Evolutionary conservation across 2,888 invertebrate species (phyloP).

Genomic region (Eumacrocentrus americanus): DNA sequence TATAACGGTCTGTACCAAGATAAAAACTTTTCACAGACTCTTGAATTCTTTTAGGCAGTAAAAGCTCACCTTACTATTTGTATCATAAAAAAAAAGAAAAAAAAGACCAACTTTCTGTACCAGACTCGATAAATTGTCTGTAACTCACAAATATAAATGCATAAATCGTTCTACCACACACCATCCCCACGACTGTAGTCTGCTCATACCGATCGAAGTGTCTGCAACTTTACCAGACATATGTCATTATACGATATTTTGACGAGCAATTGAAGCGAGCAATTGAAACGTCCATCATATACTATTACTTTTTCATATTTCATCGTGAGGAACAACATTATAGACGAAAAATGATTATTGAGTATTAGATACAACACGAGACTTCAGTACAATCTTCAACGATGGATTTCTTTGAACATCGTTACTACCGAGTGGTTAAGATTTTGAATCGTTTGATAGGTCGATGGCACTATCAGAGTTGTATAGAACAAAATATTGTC

Average conservation of each 20-base stretch:
- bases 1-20: too few species aligned
- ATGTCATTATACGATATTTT: neutral
- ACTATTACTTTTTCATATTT: neutral
- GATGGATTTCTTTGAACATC: constrained; percentile 30
- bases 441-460: constrained; percentile 18
- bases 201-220: neutral
- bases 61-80: neutral
- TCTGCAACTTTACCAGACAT: neutral
- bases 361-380: neutral
- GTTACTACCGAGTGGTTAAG: constrained; percentile 25
- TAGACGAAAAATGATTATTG: too few species aligned
- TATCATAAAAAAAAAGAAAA: too few species aligned
- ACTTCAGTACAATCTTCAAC: neutral
- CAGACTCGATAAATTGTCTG: neutral
- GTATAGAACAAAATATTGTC: neutral
- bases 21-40: too few species aligned
- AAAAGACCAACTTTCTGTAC: neutral
- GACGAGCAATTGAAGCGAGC: neutral
- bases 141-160: too few species aligned
- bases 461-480: constrained; percentile 32
- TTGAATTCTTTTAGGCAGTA: too few species aligned
- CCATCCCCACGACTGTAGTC: neutral
- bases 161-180: neutral
- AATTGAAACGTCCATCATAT: neutral
- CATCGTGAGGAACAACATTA: neutral